Evolutionary conservation across 2,797 vertebrate genomes (phyloP).

Genomic region (Hypotaenidia philippensis): DNA sequence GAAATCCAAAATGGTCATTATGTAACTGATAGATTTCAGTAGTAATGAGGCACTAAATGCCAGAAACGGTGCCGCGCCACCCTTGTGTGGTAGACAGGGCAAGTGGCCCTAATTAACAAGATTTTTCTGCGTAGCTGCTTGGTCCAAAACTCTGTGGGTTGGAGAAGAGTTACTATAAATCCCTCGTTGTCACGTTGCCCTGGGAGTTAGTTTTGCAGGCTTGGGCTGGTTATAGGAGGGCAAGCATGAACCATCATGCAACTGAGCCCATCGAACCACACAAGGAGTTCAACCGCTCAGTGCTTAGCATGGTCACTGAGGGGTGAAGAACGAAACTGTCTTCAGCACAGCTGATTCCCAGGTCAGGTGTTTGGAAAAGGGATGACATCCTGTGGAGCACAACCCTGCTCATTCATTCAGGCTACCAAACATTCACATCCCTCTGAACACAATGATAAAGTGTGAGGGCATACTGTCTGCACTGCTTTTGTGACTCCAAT

Average conservation of each 20-base stretch:
- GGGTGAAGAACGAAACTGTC: not conserved
- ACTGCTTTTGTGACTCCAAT: not conserved
- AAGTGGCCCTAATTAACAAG: not conserved
- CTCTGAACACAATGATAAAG: not conserved
- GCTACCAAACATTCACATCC: not conserved
- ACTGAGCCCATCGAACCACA: not conserved
- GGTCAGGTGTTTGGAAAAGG: not conserved
- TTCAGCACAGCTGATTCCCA: not conserved
- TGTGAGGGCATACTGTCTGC: not conserved
- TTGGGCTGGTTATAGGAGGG: not conserved
- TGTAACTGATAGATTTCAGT: not conserved
- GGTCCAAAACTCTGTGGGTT: not conserved
- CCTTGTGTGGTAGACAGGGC: not conserved
- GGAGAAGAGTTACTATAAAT: not conserved
- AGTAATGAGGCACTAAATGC: not conserved
- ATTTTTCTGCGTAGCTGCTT: not conserved
- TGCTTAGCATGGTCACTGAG: not conserved
- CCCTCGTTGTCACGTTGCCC: not conserved
- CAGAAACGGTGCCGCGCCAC: not conserved
- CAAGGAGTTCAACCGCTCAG: fast-evolving
- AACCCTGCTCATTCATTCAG: not conserved
- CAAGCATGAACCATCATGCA: not conserved
- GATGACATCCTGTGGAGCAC: not conserved
- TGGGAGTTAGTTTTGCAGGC: not conserved
- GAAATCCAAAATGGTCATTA: not conserved